Percentiles rank a stretch among this genome's conserved stretches.
Evolutionary conservation across 2,888 invertebrate species (phyloP).

Genomic region (Sipha maydis): DNA sequence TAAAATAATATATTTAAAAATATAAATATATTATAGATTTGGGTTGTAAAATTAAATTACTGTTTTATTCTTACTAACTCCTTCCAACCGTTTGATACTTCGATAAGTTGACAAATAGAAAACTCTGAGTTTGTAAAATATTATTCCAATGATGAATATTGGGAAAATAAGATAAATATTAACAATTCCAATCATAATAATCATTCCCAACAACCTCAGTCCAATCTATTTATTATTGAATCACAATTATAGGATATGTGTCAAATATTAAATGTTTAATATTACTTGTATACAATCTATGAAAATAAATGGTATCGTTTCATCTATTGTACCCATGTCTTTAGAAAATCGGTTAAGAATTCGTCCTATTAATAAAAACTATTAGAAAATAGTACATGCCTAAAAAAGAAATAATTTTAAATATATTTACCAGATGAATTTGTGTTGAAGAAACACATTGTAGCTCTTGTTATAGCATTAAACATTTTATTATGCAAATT

Average conservation of each 20-base stretch:
- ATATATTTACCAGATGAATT: constrained; percentile 79
- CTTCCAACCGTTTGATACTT: constrained; percentile 83
- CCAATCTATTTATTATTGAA: constrained; percentile 78
- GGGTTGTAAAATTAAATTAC: too few species aligned
- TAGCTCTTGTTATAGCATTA: constrained; percentile 79
- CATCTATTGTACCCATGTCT: constrained; percentile 80
- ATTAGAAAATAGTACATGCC: constrained; percentile 43
- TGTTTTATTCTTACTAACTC: constrained; percentile 74
- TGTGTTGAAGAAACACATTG: constrained; percentile 88
- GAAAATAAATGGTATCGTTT: constrained; percentile 73
- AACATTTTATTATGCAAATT: constrained; percentile 87
- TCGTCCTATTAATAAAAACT: constrained; percentile 69
- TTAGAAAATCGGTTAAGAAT: constrained; percentile 91
- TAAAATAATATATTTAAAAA: background rate
- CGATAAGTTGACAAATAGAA: constrained; percentile 84
- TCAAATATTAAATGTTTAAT: background rate
- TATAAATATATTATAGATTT: background rate
- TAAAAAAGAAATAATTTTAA: background rate
- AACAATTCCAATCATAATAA: constrained; percentile 78
- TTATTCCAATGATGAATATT: constrained; percentile 75
- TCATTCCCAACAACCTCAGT: constrained; percentile 80
- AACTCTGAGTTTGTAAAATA: constrained; percentile 80
- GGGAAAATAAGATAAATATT: constrained; percentile 81
- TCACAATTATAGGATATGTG: too few species aligned
- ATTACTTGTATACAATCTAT: constrained; percentile 71